phyloP scores from a whole-genome alignment of 2,113 vertebrate genomes.

The Oxyruncus cristatus region DNA sequence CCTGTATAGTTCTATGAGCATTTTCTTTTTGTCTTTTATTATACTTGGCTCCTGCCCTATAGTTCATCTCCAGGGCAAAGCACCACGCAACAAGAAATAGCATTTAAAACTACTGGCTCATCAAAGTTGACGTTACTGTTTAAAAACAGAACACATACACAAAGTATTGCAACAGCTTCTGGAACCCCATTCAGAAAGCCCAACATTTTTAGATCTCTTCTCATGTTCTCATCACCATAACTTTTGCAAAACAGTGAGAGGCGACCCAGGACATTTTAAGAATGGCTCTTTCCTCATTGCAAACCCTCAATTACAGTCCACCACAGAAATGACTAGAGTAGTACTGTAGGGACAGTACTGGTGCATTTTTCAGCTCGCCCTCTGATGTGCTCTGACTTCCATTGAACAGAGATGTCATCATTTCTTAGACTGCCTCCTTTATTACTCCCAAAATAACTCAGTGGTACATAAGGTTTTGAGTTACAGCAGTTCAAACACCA shows the following conservation, averaged over 20 bases:
- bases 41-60: neutral
- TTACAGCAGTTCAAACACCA: neutral
- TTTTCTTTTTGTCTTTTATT: neutral
- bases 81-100: neutral
- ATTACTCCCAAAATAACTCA: neutral
- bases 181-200: neutral
- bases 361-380: neutral
- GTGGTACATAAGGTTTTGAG: neutral
- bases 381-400: neutral
- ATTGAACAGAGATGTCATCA: neutral
- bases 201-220: neutral
- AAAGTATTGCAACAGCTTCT: neutral
- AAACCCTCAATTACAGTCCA: neutral
- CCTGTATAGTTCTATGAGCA: neutral
- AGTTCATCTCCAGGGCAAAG: neutral
- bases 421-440: neutral
- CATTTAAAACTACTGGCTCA: neutral
- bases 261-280: neutral
- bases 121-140: neutral
- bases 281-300: neutral
- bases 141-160: neutral
- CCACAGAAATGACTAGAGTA: neutral
- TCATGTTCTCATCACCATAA: neutral
- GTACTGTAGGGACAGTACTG: neutral
- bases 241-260: neutral